phyloP scores from a whole-genome alignment of 2,888 invertebrate genomes.

The Volucella inflata region DNA sequence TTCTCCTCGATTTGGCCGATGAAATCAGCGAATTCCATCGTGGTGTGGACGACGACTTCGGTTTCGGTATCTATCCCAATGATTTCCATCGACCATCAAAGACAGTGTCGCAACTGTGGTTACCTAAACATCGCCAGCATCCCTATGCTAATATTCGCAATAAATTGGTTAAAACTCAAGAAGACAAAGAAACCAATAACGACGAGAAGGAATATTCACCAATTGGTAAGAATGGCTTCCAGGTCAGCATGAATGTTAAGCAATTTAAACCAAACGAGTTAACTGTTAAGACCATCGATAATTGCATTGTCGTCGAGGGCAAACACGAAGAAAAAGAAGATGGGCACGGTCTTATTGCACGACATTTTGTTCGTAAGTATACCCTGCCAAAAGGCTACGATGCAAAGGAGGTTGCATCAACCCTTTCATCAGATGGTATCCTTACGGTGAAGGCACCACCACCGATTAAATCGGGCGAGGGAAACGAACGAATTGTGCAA shows the following conservation, averaged over 20 bases:
- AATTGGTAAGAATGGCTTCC: constrained; percentile 88
- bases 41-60: constrained; percentile 77
- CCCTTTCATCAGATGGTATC: constrained; percentile 92
- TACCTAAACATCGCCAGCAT: constrained; percentile 71
- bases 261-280: constrained; percentile 89
- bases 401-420: constrained; percentile 89
- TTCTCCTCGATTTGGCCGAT: constrained; percentile 79
- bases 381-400: constrained; percentile 89
- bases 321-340: constrained; percentile 89
- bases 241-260: constrained; percentile 88
- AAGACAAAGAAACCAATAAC: constrained; percentile 83
- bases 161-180: constrained; percentile 84
- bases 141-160: constrained; percentile 78
- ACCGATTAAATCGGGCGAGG: constrained; percentile 78
- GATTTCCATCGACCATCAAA: constrained; percentile 70
- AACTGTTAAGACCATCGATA: constrained; percentile 88
- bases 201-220: constrained; percentile 82
- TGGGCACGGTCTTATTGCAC: constrained; percentile 90
- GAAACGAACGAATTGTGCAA: constrained; percentile 85
- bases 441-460: constrained; percentile 89
- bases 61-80: constrained; percentile 76
- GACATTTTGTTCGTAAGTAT: constrained; percentile 91
- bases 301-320: constrained; percentile 87
- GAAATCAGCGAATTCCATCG: constrained; percentile 77
- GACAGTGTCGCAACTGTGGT: constrained; percentile 65